phyloP scores from a whole-genome alignment of 2,888 invertebrate genomes.

The Torymus tubicola region DNA sequence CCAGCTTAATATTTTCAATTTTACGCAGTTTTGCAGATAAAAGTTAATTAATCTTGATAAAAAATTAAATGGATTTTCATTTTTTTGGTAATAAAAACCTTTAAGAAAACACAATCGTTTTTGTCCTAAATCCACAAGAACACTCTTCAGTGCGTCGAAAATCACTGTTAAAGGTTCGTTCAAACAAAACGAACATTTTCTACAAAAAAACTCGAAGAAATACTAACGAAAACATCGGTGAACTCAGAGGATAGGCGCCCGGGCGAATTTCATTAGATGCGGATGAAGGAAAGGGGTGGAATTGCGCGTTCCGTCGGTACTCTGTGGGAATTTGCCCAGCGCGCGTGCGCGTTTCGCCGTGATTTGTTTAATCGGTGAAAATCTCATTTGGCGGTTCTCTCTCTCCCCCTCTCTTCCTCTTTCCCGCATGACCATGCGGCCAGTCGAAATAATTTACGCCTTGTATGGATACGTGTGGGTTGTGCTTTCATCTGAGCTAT shows the following conservation, averaged over 20 bases:
- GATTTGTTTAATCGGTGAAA: constrained; percentile 52
- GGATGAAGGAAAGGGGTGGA: constrained; percentile 35
- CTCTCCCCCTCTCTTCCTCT: not conserved
- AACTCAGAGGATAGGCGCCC: not conserved
- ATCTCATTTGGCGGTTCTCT: constrained; percentile 40
- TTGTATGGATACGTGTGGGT: not conserved
- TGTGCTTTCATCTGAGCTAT: constrained; percentile 32
- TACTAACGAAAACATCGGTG: not conserved
- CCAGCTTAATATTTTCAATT: too few relatives aligned
- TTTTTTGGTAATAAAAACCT: too few relatives aligned
- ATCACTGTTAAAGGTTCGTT: too few relatives aligned
- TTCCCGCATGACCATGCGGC: not conserved
- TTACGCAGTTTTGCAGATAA: too few relatives aligned
- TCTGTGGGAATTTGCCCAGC: constrained; percentile 13
- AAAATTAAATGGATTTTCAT: too few relatives aligned
- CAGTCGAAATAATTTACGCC: constrained; percentile 46
- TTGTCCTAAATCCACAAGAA: too few relatives aligned
- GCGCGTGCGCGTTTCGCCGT: constrained; percentile 26
- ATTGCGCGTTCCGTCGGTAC: not conserved
- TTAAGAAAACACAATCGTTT: too few relatives aligned
- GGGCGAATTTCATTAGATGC: constrained; percentile 2
- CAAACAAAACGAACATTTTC: not conserved
- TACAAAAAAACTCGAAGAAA: constrained; percentile 1
- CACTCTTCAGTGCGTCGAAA: too few relatives aligned
- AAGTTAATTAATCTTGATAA: too few relatives aligned